Base-by-base conservation (phyloP, 2,797 vertebrate genomes). In the Centropyge bicolor region DNA sequence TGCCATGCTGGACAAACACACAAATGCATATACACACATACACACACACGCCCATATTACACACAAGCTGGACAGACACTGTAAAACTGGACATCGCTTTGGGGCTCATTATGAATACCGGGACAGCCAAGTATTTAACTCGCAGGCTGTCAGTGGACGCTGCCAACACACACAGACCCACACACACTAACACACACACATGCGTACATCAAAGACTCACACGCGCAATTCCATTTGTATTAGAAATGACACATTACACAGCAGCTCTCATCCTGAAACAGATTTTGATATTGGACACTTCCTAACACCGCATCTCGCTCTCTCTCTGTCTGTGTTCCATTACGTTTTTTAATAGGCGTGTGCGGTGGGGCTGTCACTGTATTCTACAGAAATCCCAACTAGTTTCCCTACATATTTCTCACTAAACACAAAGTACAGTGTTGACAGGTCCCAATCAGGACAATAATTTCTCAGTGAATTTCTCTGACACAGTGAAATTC, bases 121-220 rank as follows among this genome's bases (percentile, higher is more conserved):
- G 92, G 83, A 90, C 89, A 80, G 93, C 91, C 93, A 93, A 94
- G 91, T 91, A 91, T 92, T 93, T 92, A 94, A 94, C 90, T 93
- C 90, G 87, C 91, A 89, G 89, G 88, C 93, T 94, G 93, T 91
- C 73, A 68, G 83, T 40, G 78, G 31, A 62, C 24, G 80, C 78
- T 92, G 93, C 93, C 93, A 94, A 93, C 75, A 78, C 80, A 91
- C 89, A 91, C 89, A 92, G 68, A 77, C 79, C 70, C 73, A 68
- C 54, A 12, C 73, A 88, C 80, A 80, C 86, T 27, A 27, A 78
- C 31, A 87, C 72, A 72, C 72, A 72, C 80, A 80, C 64, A 70
- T 41, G 19, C 72, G 12, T 68, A 86, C 78, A 88, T 83, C 74
- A 86, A 75, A 89, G 74, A 78, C 80, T 68, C 79, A 75, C 75